Evolutionary conservation across 2,888 invertebrate genomes (phyloP), one percentile per base, ranked within the genome.

Genomic region (Lycocerus yunnanus): DNA sequence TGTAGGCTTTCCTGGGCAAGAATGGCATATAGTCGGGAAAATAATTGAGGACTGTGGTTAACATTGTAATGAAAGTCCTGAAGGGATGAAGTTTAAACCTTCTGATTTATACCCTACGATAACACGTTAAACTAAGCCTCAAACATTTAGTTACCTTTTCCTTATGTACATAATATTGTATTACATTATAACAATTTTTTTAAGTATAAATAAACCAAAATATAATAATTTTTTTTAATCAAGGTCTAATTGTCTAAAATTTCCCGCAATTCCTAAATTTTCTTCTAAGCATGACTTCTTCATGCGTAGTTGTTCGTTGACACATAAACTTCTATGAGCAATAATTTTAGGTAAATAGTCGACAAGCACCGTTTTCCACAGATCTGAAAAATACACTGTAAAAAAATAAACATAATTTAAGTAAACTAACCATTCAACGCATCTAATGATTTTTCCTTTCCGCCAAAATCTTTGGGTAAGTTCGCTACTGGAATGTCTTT

Each of bases 201-300:
- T n/a, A n/a, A n/a, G n/a, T n/a, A n/a, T n/a, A n/a, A n/a, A n/a
- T n/a, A n/a, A n/a, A n/a, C n/a, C n/a, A n/a, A n/a, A n/a, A n/a
- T n/a, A n/a, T n/a, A n/a, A n/a, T n/a, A n/a, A n/a, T n/a, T n/a
- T n/a, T n/a, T n/a, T n/a, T n/a, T n/a, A 84, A 74, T 84, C 84
- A 6, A 84, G 75, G 61, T 77, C 77, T 10, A 84, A 68, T 69
- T 81, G 80, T 63, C 79, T 83, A 71, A 84, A 84, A 73, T 80
- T 84, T 18, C 84, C 84, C 65, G 83, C 75, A 69, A 80, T 79
- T n/a, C 83, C 83, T 18, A 83, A 76, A n/a, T 82, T 15, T 1
- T 83, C 83, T 61, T 82, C 80, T 58, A 81, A 80, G 4, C 74
- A 60, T 6, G 77, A 60, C 61, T 79, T 79, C 10, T 71, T 68